phyloP scores from a whole-genome alignment of 1,140 invertebrate genomes.

The Microplitis demolitor region DNA sequence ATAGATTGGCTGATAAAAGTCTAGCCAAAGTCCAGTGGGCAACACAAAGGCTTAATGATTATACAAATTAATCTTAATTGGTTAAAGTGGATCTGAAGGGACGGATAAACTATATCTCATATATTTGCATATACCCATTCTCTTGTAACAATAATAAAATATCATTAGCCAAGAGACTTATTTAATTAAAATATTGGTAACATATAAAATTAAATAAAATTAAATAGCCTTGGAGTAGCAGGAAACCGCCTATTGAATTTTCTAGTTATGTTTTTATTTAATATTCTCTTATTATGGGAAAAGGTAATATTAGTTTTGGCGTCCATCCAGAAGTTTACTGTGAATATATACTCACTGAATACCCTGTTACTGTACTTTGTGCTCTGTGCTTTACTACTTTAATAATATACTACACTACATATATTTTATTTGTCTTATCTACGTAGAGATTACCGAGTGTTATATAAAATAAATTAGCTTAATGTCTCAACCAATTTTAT shows the following conservation, averaged over 20 bases:
- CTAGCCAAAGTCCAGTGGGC: no score
- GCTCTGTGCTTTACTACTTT: neutral
- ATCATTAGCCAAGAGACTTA: no score
- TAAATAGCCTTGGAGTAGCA: neutral
- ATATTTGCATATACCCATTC: no score
- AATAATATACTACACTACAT: no score
- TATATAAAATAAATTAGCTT: constrained; percentile 27
- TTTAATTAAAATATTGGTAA: no score
- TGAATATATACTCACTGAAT: constrained; percentile 5
- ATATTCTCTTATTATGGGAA: constrained; percentile 30
- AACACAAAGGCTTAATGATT: neutral
- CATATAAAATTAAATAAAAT: neutral
- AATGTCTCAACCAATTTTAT: constrained; percentile 10
- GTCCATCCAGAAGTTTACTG: constrained; percentile 15
- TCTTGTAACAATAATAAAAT: no score
- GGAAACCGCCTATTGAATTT: neutral
- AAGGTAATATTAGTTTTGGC: constrained; percentile 33
- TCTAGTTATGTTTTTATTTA: constrained; percentile 32
- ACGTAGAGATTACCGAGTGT: constrained; percentile 14
- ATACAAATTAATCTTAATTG: neutral
- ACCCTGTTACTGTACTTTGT: neutral
- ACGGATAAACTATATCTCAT: neutral
- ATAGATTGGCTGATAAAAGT: neutral
- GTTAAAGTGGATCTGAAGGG: neutral
- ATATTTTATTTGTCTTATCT: neutral